These are phyloP conservation scores for Leptodactylus fuscus DNA, from an alignment of 2,113 vertebrate genomes.

Conservation along the genomic window DNA sequence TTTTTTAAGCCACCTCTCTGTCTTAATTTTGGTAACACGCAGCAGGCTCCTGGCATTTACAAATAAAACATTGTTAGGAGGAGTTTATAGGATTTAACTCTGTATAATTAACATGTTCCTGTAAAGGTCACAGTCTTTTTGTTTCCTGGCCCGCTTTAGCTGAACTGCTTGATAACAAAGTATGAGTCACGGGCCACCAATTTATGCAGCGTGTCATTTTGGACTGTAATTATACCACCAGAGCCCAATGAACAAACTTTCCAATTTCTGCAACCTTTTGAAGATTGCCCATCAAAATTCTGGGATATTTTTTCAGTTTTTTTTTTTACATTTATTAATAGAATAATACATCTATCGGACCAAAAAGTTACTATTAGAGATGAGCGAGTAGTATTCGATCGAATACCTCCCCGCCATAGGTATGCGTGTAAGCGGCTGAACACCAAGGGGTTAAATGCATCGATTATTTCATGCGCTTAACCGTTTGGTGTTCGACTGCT, in stretches of 20 bases:
- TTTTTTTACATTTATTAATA: no score
- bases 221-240: not conserved
- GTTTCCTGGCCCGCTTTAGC: not conserved
- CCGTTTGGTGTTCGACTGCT: no score
- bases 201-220: not conserved
- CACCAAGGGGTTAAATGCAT: no score
- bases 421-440: no score
- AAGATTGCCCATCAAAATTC: not conserved
- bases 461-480: no score
- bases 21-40: not conserved
- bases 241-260: not conserved
- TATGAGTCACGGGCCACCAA: not conserved
- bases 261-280: not conserved
- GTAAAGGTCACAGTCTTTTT: constrained; percentile 24
- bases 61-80: constrained; percentile 5
- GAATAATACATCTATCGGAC: no score
- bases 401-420: no score
- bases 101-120: constrained; percentile 18
- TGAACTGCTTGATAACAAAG: not conserved
- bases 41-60: not conserved
- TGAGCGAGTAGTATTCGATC: no score
- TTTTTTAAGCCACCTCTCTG: not conserved
- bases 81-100: constrained; percentile 4
- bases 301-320: no score
- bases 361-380: no score